Base-by-base conservation (phyloP, 2,797 vertebrate species). In the Rachycentron canadum region DNA sequence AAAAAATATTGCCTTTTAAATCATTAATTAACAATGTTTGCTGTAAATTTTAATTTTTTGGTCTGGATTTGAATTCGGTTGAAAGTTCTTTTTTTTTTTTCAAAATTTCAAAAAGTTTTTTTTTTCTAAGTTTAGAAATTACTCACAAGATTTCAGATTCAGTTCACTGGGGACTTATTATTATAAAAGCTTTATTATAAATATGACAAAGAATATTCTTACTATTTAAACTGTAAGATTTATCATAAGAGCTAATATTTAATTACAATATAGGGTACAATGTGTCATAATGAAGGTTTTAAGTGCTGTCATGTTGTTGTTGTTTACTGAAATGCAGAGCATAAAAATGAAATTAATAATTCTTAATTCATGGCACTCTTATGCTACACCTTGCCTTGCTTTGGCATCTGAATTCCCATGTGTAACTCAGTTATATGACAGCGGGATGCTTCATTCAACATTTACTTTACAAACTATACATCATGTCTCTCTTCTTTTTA, bases 361-460 rank as follows among this genome's bases (percentile, higher is more conserved):
- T 73, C 17, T 13, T 21, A n/a, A 30, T 23, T 81, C 2, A 3
- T 50, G 40, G 30, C 11, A 69, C 19, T 50, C 3, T 21, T 16
- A n/a, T 13, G 63, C 7, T 0, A 1, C 34, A 41, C 34, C 26
- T 12, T 17, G 19, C n/a, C 28, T 38, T 0, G 2, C 23, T 10
- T 25, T 23, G 23, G 32, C n/a, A 17, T 30, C 25, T 26, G 13
- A 76, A 71, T 69, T 63, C 63, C 57, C 69, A 72, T 64, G 19
- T 73, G 57, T 59, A n/a, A 76, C 3, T 14, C 63, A 73, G 65
- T 71, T 88, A 79, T 78, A 86, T 73, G 19, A 71, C n/a, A 43
- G 12, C 11, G 11, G 49, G 1, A 36, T 67, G 59, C 64, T 66
- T 78, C 1, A 59, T 83, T 13, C 79, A 88, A 86, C 76, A 85